Base-by-base conservation (phyloP, 2,113 vertebrate species). In the Bostrychus sinensis region DNA sequence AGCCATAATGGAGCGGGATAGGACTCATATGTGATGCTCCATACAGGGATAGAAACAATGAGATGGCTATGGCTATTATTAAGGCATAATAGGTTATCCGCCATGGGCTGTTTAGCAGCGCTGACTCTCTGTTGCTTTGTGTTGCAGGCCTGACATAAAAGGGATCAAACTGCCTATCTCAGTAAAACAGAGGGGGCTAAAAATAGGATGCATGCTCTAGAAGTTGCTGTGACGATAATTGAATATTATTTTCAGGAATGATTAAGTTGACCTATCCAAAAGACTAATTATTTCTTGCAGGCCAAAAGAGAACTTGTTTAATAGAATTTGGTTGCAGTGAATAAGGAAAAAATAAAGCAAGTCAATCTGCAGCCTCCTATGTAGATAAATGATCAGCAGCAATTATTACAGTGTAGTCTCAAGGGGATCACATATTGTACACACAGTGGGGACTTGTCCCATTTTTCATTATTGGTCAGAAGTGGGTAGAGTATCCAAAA, bases 191-290 rank as follows among this genome's bases (percentile, higher is more conserved):
- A 75, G 72, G 69, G 43, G 41, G 57, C 89, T 90, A 92, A 90
- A 90, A 89, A 91, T 91, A 92, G 88, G 69, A 75, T 62, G 36
- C 65, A 48, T 86, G 82, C 80, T 89, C 82, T 86, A 86, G 80
- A 90, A 88, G 87, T 88, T 90, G 79, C 73, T 25, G 85, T 75
- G 59, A 75, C 90, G 86, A 89, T 92, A 91, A 91, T 90, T 91
- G 88, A 91, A 91, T 90, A 91, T 92, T 91, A 92, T 92, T 91
- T 93, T 89, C 90, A 91, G 91, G 89, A 92, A 91, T 91, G 88
- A 91, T 91, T 87, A 89, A 90, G 84, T 89, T 92, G 89, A 91
- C 89, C 90, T 90, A 91, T 91, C 78, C 88, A 77, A 76, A 68
- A 89, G 82, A 90, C 86, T 92, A 91, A 93, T 93, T 92, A 90